A percentile compares a stretch with the other conserved stretches of the same genome.
phyloP scores from a whole-genome alignment of 2,113 vertebrate species.

The Poeciliopsis turrubarensis region DNA sequence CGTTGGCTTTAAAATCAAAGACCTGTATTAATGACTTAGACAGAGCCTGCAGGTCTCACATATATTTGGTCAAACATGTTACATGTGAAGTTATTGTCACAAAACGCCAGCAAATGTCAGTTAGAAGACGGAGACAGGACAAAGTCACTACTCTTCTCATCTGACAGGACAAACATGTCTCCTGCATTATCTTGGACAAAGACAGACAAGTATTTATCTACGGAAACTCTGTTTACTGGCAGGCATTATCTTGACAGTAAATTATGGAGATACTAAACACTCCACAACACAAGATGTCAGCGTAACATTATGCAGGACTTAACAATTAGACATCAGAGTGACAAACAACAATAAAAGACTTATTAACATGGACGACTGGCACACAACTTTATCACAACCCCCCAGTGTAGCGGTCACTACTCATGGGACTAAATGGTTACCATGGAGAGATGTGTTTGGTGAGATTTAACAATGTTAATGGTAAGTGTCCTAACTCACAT shows the following conservation, averaged over 20 bases:
- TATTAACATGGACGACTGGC: slow-evolving; percentile 56
- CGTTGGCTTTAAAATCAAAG: slow-evolving; percentile 97
- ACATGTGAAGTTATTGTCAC: slow-evolving; percentile 46
- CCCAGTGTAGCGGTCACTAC: slow-evolving; percentile 50
- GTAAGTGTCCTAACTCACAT: slow-evolving; percentile 25
- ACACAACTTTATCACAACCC: slow-evolving; percentile 74
- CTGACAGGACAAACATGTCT: slow-evolving; percentile 55
- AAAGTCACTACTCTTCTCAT: slow-evolving; percentile 58
- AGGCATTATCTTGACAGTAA: slow-evolving; percentile 42
- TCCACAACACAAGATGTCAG: slow-evolving; percentile 51
- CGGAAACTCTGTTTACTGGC: slow-evolving; percentile 29
- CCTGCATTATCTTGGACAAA: slow-evolving; percentile 40
- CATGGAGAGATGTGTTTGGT: slow-evolving; percentile 32
- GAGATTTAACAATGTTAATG: slow-evolving; percentile 39
- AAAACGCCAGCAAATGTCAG: slow-evolving; percentile 41
- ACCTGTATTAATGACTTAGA: slow-evolving; percentile 81
- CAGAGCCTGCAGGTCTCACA: slow-evolving; percentile 54
- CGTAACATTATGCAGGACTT: slow-evolving; percentile 52
- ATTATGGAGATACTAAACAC: slow-evolving; percentile 25
- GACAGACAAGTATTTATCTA: slow-evolving; percentile 55
- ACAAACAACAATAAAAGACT: slow-evolving; percentile 59
- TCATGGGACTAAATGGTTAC: slow-evolving; percentile 41
- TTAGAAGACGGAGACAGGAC: slow-evolving; percentile 62
- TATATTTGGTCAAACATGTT: slow-evolving; percentile 52
- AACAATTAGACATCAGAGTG: slow-evolving; percentile 48